Percentiles rank a stretch among this genome's conserved stretches.
Conservation (phyloP, 64 coral and sea anemone genomes). For the Anthopleura sola region DNA sequence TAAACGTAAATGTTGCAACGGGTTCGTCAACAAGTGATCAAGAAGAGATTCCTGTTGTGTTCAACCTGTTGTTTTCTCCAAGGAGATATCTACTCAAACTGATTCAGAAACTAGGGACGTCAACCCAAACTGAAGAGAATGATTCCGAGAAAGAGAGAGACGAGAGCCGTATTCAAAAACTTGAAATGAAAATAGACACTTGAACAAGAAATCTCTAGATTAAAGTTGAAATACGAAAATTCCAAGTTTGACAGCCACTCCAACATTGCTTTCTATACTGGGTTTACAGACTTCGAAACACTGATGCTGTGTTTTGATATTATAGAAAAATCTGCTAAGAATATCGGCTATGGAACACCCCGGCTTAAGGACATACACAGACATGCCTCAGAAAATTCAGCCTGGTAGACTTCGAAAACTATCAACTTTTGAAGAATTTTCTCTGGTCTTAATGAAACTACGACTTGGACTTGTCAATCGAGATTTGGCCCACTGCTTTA, state of each 20-base stretch:
- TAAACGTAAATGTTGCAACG: too few species aligned
- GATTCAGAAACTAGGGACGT: too few species aligned
- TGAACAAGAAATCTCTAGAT: too few species aligned
- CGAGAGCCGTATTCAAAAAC: too few species aligned
- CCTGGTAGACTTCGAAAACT: constrained; percentile 17
- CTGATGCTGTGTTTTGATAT: constrained; percentile 39
- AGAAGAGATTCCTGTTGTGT: too few species aligned
- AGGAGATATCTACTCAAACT: too few species aligned
- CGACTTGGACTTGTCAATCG: constrained; percentile 45
- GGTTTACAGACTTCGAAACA: constrained; percentile 44
- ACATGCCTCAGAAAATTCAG: not conserved
- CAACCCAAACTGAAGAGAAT: too few species aligned
- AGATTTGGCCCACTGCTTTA: constrained; percentile 49
- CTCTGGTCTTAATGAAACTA: constrained; percentile 25
- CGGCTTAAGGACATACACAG: not conserved
- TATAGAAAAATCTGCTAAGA: constrained; percentile 46
- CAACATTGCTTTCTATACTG: constrained; percentile 29
- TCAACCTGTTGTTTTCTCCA: too few species aligned
- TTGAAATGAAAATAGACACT: too few species aligned
- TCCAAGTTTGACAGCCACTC: not conserved
- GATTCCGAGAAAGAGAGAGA: too few species aligned
- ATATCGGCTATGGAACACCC: constrained; percentile 37
- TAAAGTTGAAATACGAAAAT: too few species aligned
- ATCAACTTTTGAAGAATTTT: constrained; percentile 49
- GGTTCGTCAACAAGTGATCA: too few species aligned